These are phyloP conservation scores for Molorchus minor DNA, from an alignment of 2,888 invertebrate species.

Conservation along the genomic window DNA sequence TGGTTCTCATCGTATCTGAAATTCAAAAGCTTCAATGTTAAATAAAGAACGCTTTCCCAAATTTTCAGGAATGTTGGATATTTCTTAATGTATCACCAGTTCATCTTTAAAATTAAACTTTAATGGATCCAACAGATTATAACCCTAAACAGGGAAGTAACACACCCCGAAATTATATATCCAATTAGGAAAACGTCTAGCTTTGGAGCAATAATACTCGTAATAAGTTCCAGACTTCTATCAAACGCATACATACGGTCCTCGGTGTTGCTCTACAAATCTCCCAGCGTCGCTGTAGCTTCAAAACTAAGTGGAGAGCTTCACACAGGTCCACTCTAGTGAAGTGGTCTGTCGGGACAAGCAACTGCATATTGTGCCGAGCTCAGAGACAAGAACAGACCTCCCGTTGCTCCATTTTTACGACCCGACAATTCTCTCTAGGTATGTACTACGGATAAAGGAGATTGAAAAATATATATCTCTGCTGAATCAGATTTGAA, in stretches of 20 bases:
- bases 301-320: conserved; percentile 34
- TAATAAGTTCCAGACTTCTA: neutral
- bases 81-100: no score
- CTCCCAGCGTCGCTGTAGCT: conserved; percentile 35
- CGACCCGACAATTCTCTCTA: conserved; percentile 13
- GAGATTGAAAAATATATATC: conserved; percentile 11
- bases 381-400: conserved; percentile 17
- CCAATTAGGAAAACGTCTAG: neutral
- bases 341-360: conserved; percentile 47
- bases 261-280: conserved; percentile 21
- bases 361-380: conserved; percentile 24
- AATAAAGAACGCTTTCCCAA: no score
- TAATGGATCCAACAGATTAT: no score
- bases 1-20: no score
- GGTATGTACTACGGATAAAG: neutral
- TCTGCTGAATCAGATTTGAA: neutral
- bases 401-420: conserved; percentile 20
- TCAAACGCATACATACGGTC: neutral
- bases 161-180: neutral
- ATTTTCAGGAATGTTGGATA: no score
- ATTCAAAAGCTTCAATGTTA: no score
- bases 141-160: neutral
- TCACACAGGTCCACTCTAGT: conserved; percentile 44
- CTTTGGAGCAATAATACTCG: neutral
- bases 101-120: no score